phyloP scores from a whole-genome alignment of 37 sponge, comb jelly and placozoan genomes.

The Geodia barretti region DNA sequence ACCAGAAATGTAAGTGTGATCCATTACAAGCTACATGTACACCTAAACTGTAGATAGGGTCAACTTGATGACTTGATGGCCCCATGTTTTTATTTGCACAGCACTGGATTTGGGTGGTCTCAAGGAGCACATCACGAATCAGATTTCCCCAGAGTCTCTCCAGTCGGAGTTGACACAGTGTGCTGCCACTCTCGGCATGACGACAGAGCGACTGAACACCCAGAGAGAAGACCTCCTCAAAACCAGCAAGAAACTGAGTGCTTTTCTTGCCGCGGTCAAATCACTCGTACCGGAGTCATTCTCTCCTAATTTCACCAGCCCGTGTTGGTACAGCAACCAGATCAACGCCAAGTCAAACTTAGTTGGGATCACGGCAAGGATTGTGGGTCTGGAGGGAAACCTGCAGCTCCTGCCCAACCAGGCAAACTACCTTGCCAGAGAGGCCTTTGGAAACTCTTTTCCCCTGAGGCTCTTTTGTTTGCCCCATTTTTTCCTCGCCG shows the following conservation, averaged over 20 bases:
- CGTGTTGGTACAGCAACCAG: constrained; percentile 14
- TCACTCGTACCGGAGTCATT: constrained; percentile 11
- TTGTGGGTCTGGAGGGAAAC: background rate
- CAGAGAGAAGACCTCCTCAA: background rate
- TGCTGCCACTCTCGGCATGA: background rate
- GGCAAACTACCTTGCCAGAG: background rate
- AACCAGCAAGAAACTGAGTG: constrained; percentile 6
- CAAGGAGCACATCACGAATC: background rate
- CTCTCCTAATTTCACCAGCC: constrained; percentile 4
- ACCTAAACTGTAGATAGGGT: too few relatives aligned
- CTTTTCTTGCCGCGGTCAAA: constrained; percentile 10
- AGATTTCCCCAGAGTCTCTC: background rate
- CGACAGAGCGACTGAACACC: background rate
- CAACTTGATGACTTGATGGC: too few relatives aligned
- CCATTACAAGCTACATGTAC: too few relatives aligned
- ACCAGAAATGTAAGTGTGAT: background rate
- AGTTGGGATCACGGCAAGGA: background rate
- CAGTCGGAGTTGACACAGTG: background rate
- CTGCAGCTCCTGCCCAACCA: background rate
- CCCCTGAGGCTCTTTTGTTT: constrained; percentile 1
- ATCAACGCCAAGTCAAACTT: background rate
- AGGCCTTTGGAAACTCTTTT: background rate
- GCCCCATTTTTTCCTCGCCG: constrained; percentile 46
- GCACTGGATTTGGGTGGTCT: background rate
- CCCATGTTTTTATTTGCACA: background rate